These are phyloP conservation scores for Ammodytes dubius DNA, from an alignment of 2,113 vertebrate genomes.

Conservation along the genomic window DNA sequence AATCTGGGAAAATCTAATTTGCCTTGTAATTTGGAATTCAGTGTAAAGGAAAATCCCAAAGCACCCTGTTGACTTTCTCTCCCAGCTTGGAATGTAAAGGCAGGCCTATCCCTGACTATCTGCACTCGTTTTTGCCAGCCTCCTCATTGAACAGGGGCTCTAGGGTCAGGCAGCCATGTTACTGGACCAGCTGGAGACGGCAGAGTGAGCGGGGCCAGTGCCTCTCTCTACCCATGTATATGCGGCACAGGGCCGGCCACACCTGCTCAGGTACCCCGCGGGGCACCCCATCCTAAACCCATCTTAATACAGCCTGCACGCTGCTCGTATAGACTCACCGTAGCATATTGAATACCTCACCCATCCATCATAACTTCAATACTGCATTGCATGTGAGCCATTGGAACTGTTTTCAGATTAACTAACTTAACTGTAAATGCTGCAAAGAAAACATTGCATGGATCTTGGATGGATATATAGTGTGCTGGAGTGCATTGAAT, in stretches of 20 bases:
- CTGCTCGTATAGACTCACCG: constrained; percentile 4
- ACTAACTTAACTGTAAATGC: constrained; percentile 23
- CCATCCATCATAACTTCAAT: constrained; percentile 43
- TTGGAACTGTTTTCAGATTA: not conserved
- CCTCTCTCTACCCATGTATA: constrained; percentile 76
- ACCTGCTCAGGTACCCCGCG: constrained; percentile 75
- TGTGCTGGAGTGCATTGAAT: constrained; percentile 6
- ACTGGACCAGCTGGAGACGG: constrained; percentile 76
- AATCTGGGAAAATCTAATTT: no score
- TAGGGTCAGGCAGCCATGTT: constrained; percentile 65
- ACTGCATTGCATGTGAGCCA: constrained; percentile 54
- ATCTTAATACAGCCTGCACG: constrained; percentile 30
- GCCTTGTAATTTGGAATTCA: no score
- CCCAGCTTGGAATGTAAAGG: constrained; percentile 63
- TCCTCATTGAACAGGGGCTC: constrained; percentile 73
- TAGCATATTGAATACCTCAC: constrained; percentile 12
- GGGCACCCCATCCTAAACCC: not conserved
- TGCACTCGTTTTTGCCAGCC: constrained; percentile 75
- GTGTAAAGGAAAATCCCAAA: constrained; percentile 22
- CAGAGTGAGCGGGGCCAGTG: constrained; percentile 73
- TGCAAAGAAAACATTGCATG: constrained; percentile 55
- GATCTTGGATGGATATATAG: not conserved
- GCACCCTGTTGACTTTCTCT: constrained; percentile 16
- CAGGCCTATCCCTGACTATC: constrained; percentile 62
- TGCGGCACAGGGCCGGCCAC: constrained; percentile 63